Conservation (phyloP, 2,113 vertebrate genomes). For the Carassius auratus region DNA sequence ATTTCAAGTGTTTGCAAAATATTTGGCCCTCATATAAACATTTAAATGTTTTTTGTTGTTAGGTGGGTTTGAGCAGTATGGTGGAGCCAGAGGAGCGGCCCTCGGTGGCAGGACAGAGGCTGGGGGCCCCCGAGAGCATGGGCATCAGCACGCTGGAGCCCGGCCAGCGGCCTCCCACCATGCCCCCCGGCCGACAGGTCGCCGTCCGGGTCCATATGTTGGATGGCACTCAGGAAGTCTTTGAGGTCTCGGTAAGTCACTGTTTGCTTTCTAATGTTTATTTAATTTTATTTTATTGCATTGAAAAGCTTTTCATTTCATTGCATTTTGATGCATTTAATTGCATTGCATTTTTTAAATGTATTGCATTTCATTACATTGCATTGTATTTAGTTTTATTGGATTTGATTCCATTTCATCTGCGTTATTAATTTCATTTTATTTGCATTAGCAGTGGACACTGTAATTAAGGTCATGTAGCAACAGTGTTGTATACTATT, state of each 20-base stretch:
- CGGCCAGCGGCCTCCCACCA: constrained; percentile 81
- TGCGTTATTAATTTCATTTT: neutral
- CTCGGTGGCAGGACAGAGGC: constrained; percentile 83
- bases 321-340: neutral
- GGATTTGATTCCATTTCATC: too few relatives aligned
- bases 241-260: constrained; percentile 88
- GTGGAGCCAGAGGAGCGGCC: constrained; percentile 87
- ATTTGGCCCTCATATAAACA: neutral
- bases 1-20: too few relatives aligned
- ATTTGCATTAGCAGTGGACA: neutral
- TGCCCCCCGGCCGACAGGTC: constrained; percentile 83
- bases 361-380: neutral
- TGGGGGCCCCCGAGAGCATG: constrained; percentile 86
- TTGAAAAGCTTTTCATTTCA: neutral
- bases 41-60: constrained; percentile 50
- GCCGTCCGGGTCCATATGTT: constrained; percentile 93
- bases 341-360: neutral
- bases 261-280: neutral
- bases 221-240: constrained; percentile 92
- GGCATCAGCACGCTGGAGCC: constrained; percentile 95
- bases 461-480: neutral
- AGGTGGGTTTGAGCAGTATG: constrained; percentile 73
- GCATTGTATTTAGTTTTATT: neutral
- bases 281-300: neutral
- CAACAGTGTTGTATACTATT: neutral